Evolutionary conservation across 2,888 invertebrate species (phyloP).

Genomic region (Deilephila elpenor): DNA sequence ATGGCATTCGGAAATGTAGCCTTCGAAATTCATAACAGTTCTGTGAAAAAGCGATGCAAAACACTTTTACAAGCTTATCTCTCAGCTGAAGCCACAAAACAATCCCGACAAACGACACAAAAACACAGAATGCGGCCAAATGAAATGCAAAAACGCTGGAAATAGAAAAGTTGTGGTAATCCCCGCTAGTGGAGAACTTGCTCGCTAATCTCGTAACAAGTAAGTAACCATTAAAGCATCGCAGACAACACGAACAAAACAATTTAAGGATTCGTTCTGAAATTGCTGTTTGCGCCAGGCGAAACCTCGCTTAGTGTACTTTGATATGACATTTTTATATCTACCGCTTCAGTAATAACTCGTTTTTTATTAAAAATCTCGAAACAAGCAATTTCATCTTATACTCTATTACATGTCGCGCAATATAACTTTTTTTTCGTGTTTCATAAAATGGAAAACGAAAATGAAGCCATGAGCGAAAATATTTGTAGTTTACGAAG

Average conservation of each 20-base stretch:
- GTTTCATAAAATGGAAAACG: background rate
- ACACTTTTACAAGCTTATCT: background rate
- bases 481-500: background rate
- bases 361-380: conserved; percentile 15
- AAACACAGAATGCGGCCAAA: conserved; percentile 12
- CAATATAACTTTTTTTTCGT: conserved; percentile 2
- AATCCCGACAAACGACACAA: conserved; percentile 8
- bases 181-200: background rate
- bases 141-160: conserved; percentile 1
- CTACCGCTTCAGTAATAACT: conserved; percentile 4
- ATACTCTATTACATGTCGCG: background rate
- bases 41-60: too few species aligned
- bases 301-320: background rate
- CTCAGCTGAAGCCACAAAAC: background rate
- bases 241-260: conserved; percentile 42
- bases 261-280: conserved; percentile 48
- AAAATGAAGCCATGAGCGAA: background rate
- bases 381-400: background rate
- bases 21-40: too few species aligned
- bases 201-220: conserved; percentile 23
- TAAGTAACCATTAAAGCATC: conserved; percentile 40
- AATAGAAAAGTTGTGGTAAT: conserved; percentile 21
- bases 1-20: too few species aligned
- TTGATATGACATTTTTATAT: conserved; percentile 2
- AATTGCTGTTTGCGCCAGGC: conserved; percentile 40